These are phyloP conservation scores for Ceriagrion tenellum DNA, from an alignment of 2,888 invertebrate genomes.

Conservation along the genomic window DNA sequence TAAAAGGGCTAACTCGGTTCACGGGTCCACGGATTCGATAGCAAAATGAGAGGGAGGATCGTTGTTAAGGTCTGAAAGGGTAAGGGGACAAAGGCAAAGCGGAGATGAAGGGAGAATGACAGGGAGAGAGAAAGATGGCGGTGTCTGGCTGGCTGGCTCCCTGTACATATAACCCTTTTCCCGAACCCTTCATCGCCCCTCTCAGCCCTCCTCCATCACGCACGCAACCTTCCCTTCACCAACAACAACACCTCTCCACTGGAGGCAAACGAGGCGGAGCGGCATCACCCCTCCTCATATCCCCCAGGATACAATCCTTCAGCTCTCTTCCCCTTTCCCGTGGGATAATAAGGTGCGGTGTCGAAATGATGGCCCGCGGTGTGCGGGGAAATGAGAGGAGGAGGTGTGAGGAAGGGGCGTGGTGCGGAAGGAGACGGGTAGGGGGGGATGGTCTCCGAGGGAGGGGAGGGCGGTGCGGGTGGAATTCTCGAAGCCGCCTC, in stretches of 20 bases:
- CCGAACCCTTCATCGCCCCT: not conserved
- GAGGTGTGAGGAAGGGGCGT: not conserved
- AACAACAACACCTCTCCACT: not conserved
- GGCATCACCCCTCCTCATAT: too few relatives aligned
- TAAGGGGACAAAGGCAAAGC: not conserved
- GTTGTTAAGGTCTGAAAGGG: not conserved
- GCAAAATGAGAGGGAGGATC: not conserved
- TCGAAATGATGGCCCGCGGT: constrained; percentile 36
- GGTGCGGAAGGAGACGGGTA: not conserved
- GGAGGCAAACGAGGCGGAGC: not conserved
- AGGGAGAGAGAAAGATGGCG: not conserved
- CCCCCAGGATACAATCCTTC: not conserved
- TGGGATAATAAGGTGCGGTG: constrained; percentile 28
- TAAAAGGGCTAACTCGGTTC: too few relatives aligned
- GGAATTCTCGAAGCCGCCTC: too few relatives aligned
- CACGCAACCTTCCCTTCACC: constrained; percentile 11
- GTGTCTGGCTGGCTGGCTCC: not conserved
- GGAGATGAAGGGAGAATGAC: not conserved
- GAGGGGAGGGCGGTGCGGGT: not conserved
- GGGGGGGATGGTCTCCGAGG: not conserved
- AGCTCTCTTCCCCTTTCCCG: not conserved
- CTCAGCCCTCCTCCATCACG: not conserved
- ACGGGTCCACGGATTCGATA: too few relatives aligned
- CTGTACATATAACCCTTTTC: not conserved
- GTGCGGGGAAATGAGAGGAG: not conserved